Evolutionary conservation across 1,140 invertebrate genomes (phyloP).

Genomic region (Dryas iulia): DNA sequence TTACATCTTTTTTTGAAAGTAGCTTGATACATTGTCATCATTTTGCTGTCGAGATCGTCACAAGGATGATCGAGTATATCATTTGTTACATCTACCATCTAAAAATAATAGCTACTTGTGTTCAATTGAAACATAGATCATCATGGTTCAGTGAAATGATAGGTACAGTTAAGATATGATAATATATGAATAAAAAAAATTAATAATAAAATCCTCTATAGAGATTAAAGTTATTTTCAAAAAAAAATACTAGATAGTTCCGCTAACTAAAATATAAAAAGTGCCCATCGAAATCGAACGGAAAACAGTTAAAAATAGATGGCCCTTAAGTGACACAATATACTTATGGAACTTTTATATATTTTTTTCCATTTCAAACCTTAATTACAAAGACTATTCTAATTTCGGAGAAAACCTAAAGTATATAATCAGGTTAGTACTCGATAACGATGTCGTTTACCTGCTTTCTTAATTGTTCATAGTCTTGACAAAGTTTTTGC

Average conservation of each 20-base stretch:
- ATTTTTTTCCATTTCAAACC: neutral
- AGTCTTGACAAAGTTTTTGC: slow-evolving; percentile 77
- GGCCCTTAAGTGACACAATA: neutral
- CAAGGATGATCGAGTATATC: slow-evolving; percentile 82
- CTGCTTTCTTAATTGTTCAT: slow-evolving; percentile 74
- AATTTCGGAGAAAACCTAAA: neutral
- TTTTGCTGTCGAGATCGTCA: slow-evolving; percentile 80
- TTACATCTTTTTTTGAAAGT: slow-evolving; percentile 82
- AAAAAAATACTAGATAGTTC: too few relatives aligned
- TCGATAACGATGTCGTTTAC: slow-evolving; percentile 31
- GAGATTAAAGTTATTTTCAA: too few relatives aligned
- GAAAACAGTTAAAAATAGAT: neutral
- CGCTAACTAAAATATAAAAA: neutral
- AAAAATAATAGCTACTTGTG: slow-evolving; percentile 19
- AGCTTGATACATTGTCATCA: slow-evolving; percentile 82
- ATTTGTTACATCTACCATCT: slow-evolving; percentile 81
- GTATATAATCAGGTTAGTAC: neutral
- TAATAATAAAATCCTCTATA: neutral
- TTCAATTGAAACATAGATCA: neutral
- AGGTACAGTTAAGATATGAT: neutral
- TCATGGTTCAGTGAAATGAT: neutral
- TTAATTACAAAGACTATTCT: neutral
- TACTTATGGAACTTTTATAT: neutral
- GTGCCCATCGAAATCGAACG: too few relatives aligned
- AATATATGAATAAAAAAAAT: neutral